Evolutionary conservation across 2,888 invertebrate genomes (phyloP).

Genomic region (Hirtodrosophila cameraria): DNA sequence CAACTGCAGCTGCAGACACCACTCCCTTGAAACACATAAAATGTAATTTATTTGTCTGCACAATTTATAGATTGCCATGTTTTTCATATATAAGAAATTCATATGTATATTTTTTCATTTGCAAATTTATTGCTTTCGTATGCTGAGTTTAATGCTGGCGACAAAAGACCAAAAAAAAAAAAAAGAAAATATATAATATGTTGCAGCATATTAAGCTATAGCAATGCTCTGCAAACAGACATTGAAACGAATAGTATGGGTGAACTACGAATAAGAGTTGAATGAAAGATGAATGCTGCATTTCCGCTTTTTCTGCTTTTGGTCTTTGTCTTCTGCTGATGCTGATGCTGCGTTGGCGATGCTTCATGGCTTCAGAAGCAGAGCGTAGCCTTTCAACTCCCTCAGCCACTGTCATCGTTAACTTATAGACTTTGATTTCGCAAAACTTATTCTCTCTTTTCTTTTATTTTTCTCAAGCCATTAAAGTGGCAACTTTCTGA

Average conservation of each 20-base stretch:
- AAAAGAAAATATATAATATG: not conserved
- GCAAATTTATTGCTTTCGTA: slow-evolving; percentile 69
- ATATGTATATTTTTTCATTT: not conserved
- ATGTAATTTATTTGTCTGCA: slow-evolving; percentile 56
- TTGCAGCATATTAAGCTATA: slow-evolving; percentile 47
- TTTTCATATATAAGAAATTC: slow-evolving; percentile 34
- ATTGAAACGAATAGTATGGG: slow-evolving; percentile 42
- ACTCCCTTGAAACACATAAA: slow-evolving; percentile 11
- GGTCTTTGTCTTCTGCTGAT: slow-evolving; percentile 60
- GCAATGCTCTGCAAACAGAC: slow-evolving; percentile 42
- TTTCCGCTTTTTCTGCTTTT: slow-evolving; percentile 52
- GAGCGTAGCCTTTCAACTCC: not conserved
- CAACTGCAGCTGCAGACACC: slow-evolving; percentile 23
- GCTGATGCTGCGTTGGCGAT: slow-evolving; percentile 46
- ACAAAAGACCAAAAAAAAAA: slow-evolving; percentile 30
- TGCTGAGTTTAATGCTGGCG: slow-evolving; percentile 33
- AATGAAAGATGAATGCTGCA: slow-evolving; percentile 50
- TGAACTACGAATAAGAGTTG: too few species aligned
- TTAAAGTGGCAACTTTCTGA: slow-evolving; percentile 35
- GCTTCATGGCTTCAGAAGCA: slow-evolving; percentile 8
- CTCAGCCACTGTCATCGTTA: slow-evolving; percentile 30
- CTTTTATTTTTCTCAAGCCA: slow-evolving; percentile 1
- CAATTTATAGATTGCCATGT: slow-evolving; percentile 48
- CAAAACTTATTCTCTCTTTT: slow-evolving; percentile 19
- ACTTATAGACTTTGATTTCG: slow-evolving; percentile 60